Conservation (phyloP, 2,113 vertebrate species). For the Hippocampus abdominalis region DNA sequence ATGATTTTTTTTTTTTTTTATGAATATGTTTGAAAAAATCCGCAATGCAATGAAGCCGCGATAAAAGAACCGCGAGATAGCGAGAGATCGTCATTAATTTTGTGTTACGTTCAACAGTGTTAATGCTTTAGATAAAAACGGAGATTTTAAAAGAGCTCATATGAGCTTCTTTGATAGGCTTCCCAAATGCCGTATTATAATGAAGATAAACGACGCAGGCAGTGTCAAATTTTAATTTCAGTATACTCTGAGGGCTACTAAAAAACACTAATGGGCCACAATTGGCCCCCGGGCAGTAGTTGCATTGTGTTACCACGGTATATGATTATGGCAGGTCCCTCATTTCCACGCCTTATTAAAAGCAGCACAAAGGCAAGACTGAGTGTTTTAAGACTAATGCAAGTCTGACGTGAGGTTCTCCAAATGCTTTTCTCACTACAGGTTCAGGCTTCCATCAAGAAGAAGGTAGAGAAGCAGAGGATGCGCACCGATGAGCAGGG, state of each 20-base stretch:
- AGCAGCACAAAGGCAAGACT: background rate
- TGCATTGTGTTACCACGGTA: background rate
- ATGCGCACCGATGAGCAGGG: conserved; percentile 26
- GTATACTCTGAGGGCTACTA: background rate
- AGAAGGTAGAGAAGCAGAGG: conserved; percentile 71
- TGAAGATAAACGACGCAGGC: background rate
- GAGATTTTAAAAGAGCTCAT: too few relatives aligned
- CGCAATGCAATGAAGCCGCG: too few relatives aligned
- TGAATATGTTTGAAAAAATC: too few relatives aligned
- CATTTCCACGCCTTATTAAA: background rate
- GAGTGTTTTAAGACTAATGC: background rate
- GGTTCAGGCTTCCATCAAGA: conserved; percentile 75
- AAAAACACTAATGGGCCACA: background rate
- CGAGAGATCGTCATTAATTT: too few relatives aligned
- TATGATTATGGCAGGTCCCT: background rate
- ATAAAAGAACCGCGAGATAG: too few relatives aligned
- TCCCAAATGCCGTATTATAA: too few relatives aligned
- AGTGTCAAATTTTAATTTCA: background rate
- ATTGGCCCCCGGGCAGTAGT: background rate
- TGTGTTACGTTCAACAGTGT: too few relatives aligned
- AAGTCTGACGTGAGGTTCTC: background rate
- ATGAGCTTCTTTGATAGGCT: too few relatives aligned
- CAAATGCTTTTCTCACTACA: conserved; percentile 14
- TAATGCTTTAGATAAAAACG: too few relatives aligned
- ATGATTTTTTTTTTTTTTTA: too few relatives aligned